A percentile compares a stretch with the other conserved stretches of the same genome.
Evolutionary conservation across 64 coral and sea anemone species (phyloP).

Genomic region (Stichodactyla mertensii): DNA sequence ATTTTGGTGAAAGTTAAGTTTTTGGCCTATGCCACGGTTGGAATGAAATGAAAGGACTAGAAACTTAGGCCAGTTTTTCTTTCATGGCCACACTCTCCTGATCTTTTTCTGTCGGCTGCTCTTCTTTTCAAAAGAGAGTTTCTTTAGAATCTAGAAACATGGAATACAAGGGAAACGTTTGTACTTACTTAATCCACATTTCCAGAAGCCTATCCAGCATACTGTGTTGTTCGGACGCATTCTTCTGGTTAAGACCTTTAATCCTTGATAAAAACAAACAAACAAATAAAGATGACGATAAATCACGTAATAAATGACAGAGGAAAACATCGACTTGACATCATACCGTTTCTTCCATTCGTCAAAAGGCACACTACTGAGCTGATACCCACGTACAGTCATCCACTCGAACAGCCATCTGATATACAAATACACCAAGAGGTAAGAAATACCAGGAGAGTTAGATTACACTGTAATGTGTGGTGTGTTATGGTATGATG

Average conservation of each 20-base stretch:
- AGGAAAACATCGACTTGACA: not conserved
- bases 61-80: no score
- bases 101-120: no score
- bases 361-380: conserved; percentile 65
- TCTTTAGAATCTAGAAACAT: no score
- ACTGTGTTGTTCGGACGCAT: conserved; percentile 25
- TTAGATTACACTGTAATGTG: not conserved
- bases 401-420: conserved; percentile 96
- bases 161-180: no score
- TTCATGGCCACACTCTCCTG: no score
- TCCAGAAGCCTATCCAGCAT: conserved; percentile 68
- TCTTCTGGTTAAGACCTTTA: conserved; percentile 33
- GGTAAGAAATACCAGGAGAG: not conserved
- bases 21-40: no score
- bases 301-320: not conserved
- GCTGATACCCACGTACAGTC: conserved; percentile 64
- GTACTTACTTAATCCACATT: conserved; percentile 72
- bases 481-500: not conserved
- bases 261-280: conserved; percentile 36
- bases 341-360: conserved; percentile 71
- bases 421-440: not conserved
- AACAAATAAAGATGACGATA: not conserved
- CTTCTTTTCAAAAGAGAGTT: no score
- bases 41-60: no score
- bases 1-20: no score